phyloP scores from a whole-genome alignment of 2,888 invertebrate genomes.

The Chloroclysta siterata region DNA sequence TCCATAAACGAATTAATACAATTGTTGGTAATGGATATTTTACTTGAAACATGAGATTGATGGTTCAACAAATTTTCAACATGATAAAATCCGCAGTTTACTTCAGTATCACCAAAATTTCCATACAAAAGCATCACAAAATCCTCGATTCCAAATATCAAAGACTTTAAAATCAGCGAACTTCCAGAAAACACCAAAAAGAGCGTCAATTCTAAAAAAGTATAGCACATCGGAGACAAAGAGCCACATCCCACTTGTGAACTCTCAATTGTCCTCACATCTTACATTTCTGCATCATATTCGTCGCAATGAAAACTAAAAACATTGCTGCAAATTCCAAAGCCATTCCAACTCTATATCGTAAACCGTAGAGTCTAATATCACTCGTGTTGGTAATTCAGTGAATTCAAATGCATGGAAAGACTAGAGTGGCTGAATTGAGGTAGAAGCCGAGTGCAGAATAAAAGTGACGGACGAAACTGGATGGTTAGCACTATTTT shows the following conservation, averaged over 20 bases:
- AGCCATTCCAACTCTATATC: conserved; percentile 30
- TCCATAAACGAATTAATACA: not conserved
- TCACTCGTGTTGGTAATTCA: conserved; percentile 45
- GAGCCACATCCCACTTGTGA: conserved; percentile 64
- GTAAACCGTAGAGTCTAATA: conserved; percentile 41
- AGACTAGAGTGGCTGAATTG: conserved; percentile 79
- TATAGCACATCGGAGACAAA: conserved; percentile 61
- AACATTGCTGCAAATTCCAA: conserved; percentile 65
- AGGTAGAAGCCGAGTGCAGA: conserved; percentile 79
- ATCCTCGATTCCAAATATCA: conserved; percentile 21
- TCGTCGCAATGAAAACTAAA: conserved; percentile 81
- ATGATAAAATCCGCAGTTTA: not conserved
- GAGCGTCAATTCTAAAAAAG: conserved; percentile 59
- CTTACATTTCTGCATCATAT: conserved; percentile 83
- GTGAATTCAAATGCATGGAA: conserved; percentile 76
- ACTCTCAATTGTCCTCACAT: conserved; percentile 79
- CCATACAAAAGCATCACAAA: not conserved
- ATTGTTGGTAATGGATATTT: too few relatives aligned
- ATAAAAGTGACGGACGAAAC: conserved; percentile 75
- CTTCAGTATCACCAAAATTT: not conserved
- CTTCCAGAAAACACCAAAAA: conserved; percentile 54
- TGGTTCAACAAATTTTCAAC: too few relatives aligned
- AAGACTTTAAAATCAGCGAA: conserved; percentile 36
- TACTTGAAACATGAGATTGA: too few relatives aligned
- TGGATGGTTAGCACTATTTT: conserved; percentile 11